These are phyloP conservation scores for Microctonus aethiopoides DNA, from an alignment of 2,888 invertebrate genomes.

Conservation along the genomic window DNA sequence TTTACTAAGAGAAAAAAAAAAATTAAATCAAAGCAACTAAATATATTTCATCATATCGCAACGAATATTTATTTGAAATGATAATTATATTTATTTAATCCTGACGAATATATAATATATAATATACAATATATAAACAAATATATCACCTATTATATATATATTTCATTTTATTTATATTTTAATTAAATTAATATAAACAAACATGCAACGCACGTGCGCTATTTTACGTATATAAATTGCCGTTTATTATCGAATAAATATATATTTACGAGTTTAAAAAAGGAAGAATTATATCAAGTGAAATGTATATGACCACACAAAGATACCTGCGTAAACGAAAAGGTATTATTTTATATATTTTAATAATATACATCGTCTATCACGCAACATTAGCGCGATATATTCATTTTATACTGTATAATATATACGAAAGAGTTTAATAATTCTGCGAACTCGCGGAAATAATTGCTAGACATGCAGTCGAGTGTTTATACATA, in stretches of 20 bases:
- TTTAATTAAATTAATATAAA: no score
- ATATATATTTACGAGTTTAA: neutral
- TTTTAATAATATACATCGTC: neutral
- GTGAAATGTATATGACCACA: neutral
- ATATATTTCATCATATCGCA: no score
- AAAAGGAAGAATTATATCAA: neutral
- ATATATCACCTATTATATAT: no score
- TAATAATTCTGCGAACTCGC: conserved; percentile 1
- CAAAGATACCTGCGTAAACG: neutral
- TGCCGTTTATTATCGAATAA: neutral
- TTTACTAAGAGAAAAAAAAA: no score
- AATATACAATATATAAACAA: no score
- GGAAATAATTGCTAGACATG: neutral
- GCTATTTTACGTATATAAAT: neutral
- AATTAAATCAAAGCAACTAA: no score
- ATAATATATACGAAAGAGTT: neutral
- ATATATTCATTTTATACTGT: neutral
- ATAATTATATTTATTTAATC: no score
- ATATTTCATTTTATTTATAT: no score
- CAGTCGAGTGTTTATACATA: neutral
- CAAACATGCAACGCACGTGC: neutral
- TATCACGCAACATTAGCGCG: neutral
- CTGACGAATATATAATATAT: no score
- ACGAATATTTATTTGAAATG: no score
- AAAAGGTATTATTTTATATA: neutral